Evolutionary conservation across 2,797 vertebrate genomes (phyloP), one percentile per base, ranked within the genome.

Genomic region (Clarias pachynema): DNA sequence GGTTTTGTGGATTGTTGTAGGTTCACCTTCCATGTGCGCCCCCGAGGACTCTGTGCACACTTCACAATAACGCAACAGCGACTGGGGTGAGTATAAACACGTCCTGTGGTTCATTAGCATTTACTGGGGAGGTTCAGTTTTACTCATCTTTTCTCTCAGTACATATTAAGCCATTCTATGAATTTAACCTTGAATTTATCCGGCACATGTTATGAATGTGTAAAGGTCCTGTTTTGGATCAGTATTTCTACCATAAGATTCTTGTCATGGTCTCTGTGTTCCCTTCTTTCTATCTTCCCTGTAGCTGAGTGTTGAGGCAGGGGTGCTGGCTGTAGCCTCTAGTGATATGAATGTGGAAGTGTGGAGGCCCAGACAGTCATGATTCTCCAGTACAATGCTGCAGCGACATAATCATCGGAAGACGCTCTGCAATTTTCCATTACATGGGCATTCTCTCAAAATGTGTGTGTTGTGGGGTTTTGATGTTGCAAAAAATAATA

Each of bases 11-110:
- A 85, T 84, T 72, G 26, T 87, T 69, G 26, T 91, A 99, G 97
- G 93, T 97, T 0, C 97, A 98, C 3, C 87, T 98, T 80, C 97
- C 98, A 0, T 97, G 94, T 18, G 95, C 95, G 3, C 97, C 98
- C 2, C 97, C 97, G 0, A 95, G 91, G 90, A 97, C 97, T 7
- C 93, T 98, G 84, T 96, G 94, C 89, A 97, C 96, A 29, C 93
- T 95, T 59, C 94, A 90, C 0, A 95, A 97, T 83, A 92, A 93
- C 24, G 92, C 90, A 0, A 95, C 93, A 53, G 93, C 87, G 0
- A 89, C 86, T 8, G 83, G 87, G 85, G 89, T 89, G 79, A 15
- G 87, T 63, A 31, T 15, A 29, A 26, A 14, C 15, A 65, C 65
- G 44, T 78, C 37, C 83, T 49, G 63, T 34, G 26, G 34, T 49